Evolutionary conservation across 2,797 vertebrate species (phyloP), one percentile per base, ranked within the genome.

Genomic region (Callimico goeldii): DNA sequence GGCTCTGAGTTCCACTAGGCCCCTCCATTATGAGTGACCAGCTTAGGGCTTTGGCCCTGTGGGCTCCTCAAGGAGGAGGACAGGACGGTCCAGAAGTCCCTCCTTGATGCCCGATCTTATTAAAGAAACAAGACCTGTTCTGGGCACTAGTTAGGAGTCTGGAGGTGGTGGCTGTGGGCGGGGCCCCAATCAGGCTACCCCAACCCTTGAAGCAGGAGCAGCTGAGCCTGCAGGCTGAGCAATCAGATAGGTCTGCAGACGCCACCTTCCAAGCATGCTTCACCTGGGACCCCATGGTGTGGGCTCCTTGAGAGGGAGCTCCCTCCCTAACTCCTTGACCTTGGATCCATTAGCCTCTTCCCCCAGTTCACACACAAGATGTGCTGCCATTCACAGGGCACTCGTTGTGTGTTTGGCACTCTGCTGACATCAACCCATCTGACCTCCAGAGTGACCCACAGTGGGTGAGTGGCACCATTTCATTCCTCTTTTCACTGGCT

Each of bases 1-100:
- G 82, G 72, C 91, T 98, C 86, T 70, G 81, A 90, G 93, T 96
- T 96, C 93, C 43, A 88, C 39, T 22, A 77, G 86, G n/a, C 81
- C 61, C 72, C 75, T 97, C 83, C 26, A 87, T 61, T 28, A 79
- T n/a, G 33, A 75, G 73, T 95, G 88, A 92, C 82, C 76, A 79
- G 84, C 52, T 87, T 91, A 95, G 43, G 75, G 90, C 80, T 48
- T 91, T 80, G 88, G n/a, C 43, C 48, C 33, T 52, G 55, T 4
- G 58, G 39, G 48, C 22, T 48, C 58, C 70, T 61, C 0, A 14
- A 76, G 20, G 48, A 91, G 15, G 83, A 92, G 33, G 39, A 87
- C 48, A 46, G n/a, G 46, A 77, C 17, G 91, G 70, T 84, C 33
- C 73, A 64, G 83, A 87, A 70, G 57, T 30, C 55, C 39, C 0